Evolutionary conservation across 2,888 invertebrate species (phyloP), one percentile per base, ranked within the genome.

Genomic region (Drosophila histrio): DNA sequence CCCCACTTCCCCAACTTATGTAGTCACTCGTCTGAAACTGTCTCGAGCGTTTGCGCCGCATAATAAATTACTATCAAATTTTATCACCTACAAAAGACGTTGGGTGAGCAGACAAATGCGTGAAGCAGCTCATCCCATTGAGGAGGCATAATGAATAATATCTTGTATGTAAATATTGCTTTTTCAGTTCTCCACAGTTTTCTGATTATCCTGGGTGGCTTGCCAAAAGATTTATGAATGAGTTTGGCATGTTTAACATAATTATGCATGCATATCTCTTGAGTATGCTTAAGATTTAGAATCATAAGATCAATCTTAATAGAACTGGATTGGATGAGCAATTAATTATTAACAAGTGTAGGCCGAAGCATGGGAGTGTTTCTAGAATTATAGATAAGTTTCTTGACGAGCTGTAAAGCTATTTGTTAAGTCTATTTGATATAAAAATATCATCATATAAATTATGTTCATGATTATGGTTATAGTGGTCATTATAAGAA

Each of bases 1-100:
- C 56, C 44, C 30, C 17, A 15, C 8, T 13, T 9, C 19, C 28
- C 26, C 15, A 24, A 3, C 46, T 46, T 28, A 46, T 8, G 19
- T 41, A 19, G 30, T 32, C 36, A 36, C 11, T 24, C 21, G 21
- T 36, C 59, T 21, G 53, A 21, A 38, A 28, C 41, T 46, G 65
- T 60, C 61, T 53, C 36, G 34, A 28, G 43, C 54, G 56, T 64
- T 54, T 53, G 24, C 24, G 58, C 58, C 58, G 58, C 47, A 59
- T 79, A 72, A 79, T 83, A 87, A 83, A 83, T 83, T 81, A 79
- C 77, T 66, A 67, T 77, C 70, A 79, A 80, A 72, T 70, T 66
- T 87, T 81, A 85, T 84, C 87, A 84, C 85, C 79, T 77, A 77
- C 79, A 72, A 76, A 71, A 80, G 70, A 56, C 49, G 41, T 28